Base-by-base conservation (phyloP, 2,113 vertebrate species). In the Nyctibius bracteatus region DNA sequence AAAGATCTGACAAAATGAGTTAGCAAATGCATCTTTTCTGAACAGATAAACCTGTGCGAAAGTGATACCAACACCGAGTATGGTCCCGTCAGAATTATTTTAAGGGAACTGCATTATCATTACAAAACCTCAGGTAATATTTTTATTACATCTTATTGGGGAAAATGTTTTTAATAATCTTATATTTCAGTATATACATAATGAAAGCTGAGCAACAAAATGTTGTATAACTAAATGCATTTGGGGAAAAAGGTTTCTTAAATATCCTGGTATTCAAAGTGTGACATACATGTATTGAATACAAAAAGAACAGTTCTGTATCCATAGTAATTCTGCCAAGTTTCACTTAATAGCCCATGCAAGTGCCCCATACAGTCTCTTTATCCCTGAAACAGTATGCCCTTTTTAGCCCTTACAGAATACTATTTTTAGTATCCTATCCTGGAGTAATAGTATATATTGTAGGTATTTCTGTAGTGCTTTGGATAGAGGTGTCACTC, bases 1-100 rank as follows among this genome's bases (percentile, higher is more conserved):
- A 70, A 54, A 51, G 71, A 35, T 33, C 25, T 80, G 54, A 90
- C 41, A 81, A 67, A 94, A 59, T 17, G 8, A 65, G 41, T 89
- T 43, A 51, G 31, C 39, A 85, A 85, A 89, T 90, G 24, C 23
- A 14, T 59, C 92, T 81, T 87, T 89, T 65, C 67, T 92, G 86
- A 54, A 95, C 97, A 99, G 99, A 94, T 99, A 90, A 97, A 93
- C 25, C 95, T 99, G 71, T 93, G 94, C 11, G 99, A 98, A 94
- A 97, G 97, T 4, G 92, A 97, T 15, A 91, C 90, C 20, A 93
- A n/a, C 71, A 98, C 98, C 87, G 98, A 98, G 70, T 98, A 98
- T 49, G 97, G 98, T 83, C 98, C 99, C 27, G 74, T 96, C 90
- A 99, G 98, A 98, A 94, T 99, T 66, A 98, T 96, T 95, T 88